Evolutionary conservation across 1,140 invertebrate species (phyloP), one percentile per base, ranked within the genome.

Genomic region (Lepidotrigona ventralis): DNA sequence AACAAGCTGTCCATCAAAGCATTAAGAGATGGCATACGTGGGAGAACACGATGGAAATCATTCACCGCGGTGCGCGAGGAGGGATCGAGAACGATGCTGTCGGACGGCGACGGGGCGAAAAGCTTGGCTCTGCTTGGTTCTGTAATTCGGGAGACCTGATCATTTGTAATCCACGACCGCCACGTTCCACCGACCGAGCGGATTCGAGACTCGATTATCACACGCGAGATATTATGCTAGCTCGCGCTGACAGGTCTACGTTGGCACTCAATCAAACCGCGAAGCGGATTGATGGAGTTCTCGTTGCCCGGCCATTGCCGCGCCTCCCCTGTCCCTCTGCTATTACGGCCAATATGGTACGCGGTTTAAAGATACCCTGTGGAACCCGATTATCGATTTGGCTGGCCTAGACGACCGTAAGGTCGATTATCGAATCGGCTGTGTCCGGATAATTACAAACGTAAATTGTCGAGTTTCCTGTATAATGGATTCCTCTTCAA

Each of bases 211-310:
- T 80, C 83, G 83, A 80, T 80, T 77, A 77, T 58, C 75, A 81
- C 81, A 60, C 82, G 77, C 77, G 82, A 73, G 82, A 83, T 79
- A 83, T 79, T 83, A 83, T 83, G 76, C 82, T 79, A 56, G 56
- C 33, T 69, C n/a, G 11, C n/a, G 69, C 33, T 83, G 82, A 83
- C 82, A 83, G 76, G 69, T 64, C 76, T 79, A 60, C 82, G 82
- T 73, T 77, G 84, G 63, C 79, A 75, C 76, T 84, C 75, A 63
- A 75, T 87, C 84, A 85, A 77, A 75, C 76, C 71, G 64, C 80
- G 86, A 76, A 82, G 51, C 68, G 79, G 78, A 84, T 84, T 81
- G 83, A 84, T 84, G 83, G 83, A 70, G 81, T 81, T 66, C 26
- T 33, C 68, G 46, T 60, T 68, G 46, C 53, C 33, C 51, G 29